Evolutionary conservation across 1,140 invertebrate genomes (phyloP), one percentile per base, ranked within the genome.

Genomic region (Sycophaga agraensis): DNA sequence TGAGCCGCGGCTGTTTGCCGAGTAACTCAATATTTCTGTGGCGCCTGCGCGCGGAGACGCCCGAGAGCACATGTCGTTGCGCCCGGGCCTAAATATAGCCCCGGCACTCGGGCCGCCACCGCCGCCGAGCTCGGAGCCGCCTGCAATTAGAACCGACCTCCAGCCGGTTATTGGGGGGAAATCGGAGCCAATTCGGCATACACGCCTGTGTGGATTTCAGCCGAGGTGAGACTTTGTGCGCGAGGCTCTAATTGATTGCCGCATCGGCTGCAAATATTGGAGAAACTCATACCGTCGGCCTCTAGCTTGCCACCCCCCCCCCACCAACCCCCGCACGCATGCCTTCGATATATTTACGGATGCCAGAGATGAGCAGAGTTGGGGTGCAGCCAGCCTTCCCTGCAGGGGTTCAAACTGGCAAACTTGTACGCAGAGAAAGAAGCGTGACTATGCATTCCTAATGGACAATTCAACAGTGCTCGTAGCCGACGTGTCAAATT

Each of bases 21-120:
- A 76, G 79, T 79, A 81, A 81, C 75, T 67, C 69, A 74, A 81
- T 78, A 81, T 78, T 73, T 72, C 69, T 70, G 70, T 69, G 69
- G 4, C 64, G 67, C 59, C 62, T 63, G 67, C 75, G 76, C 77
- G 77, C 77, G 76, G 73, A 71, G 71, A 67, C 58, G 69, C 45
- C 8, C 37, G 14, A 14, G 21, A 12, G 19, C 19, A 75, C 66
- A 73, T 75, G 73, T 70, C 64, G 54, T n/a, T n/a, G n/a, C 8
- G n/a, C n/a, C n/a, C n/a, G n/a, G 1, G 4, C 59, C 70, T 74
- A 74, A 73, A 73, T 73, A 72, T 72, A 75, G 71, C 34, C 26
- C 12, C 4, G 24, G 9, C 26, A 35, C 24, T 11, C 17, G 2
- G 40, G 14, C 26, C 8, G 12, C n/a, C 14, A 16, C 53, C 24